Percentiles rank a stretch among this genome's conserved stretches.
Evolutionary conservation across 1,140 invertebrate species (phyloP).

Genomic region (Ditylenchus dipsaci): DNA sequence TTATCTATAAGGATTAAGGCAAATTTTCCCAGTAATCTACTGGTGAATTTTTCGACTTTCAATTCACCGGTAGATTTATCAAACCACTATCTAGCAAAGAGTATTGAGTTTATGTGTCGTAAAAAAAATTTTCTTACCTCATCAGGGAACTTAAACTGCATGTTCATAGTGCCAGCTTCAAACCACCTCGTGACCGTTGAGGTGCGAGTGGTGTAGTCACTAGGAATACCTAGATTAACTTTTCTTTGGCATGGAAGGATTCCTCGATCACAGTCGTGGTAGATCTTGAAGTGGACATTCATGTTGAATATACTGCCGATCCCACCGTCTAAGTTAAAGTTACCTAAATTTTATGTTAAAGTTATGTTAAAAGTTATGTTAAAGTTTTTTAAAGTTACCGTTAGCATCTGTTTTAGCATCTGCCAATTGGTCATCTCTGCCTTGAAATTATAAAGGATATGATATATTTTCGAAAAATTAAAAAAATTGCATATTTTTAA

Average conservation of each 20-base stretch:
- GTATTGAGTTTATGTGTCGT: too few species aligned
- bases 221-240: conserved; percentile 40
- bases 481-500: too few species aligned
- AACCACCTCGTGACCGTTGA: conserved; percentile 41
- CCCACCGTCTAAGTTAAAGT: conserved; percentile 32
- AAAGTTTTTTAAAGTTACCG: too few species aligned
- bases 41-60: too few species aligned
- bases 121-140: not conserved
- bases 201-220: conserved; percentile 34
- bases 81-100: too few species aligned
- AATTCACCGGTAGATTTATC: too few species aligned
- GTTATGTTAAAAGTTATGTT: too few species aligned
- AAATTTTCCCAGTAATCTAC: too few species aligned
- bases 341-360: too few species aligned
- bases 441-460: conserved; percentile 4
- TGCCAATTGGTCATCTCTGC: conserved; percentile 42
- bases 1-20: too few species aligned
- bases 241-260: conserved; percentile 31
- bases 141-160: conserved; percentile 32
- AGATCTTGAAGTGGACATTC: conserved; percentile 45
- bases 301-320: conserved; percentile 36
- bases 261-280: conserved; percentile 32
- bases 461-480: not conserved
- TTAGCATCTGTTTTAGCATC: conserved; percentile 35
- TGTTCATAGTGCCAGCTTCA: conserved; percentile 48